Base-by-base conservation (phyloP, 2,888 invertebrate genomes). In the Lycaena phlaeas region DNA sequence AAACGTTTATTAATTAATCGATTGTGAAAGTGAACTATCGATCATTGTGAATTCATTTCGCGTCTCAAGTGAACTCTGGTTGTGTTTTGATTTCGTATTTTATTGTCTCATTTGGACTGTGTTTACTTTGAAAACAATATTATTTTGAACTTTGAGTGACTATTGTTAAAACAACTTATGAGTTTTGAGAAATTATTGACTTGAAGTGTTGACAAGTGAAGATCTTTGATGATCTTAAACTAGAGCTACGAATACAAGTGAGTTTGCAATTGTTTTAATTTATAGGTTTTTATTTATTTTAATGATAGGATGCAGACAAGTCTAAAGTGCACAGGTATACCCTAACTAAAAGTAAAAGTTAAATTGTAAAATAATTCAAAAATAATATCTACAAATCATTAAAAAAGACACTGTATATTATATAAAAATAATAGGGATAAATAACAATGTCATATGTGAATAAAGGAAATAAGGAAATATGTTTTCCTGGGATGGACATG, bases 11-110 rank as follows among this genome's bases (percentile, higher is more conserved):
- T 27, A 31, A 40, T 59, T 62, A 53, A 63, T 68, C 73, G 74
- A 77, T 72, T 69, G 79, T 82, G 63, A 68, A 59, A 64, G 68
- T 72, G 65, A 75, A 75, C 71, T 70, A 57, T 72, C 65, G 52
- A 69, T 70, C 59, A 61, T 62, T 58, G 45, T 42, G 45, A 36
- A 36, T 34, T 34, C 38, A 41, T 45, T 31, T 40, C 38, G 61
- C 61, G 59, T 49, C 38, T 28, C 42, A 30, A 49, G 56, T 52
- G 51, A 43, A 47, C 43, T 34, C 12, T 7, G 22, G 5, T 50
- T 52, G 58, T 67, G 44, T 60, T 62, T 59, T 62, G 45, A 52
- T 57, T 60, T 50, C 49, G 54, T 54, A 57, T 53, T 60, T 63
- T 61, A 60, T 56, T 50, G 49, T 40, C 34, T 72, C 71, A 65